Conservation (phyloP, 92 coral and sea anemone genomes). For the Zoanthus sansibaricus region DNA sequence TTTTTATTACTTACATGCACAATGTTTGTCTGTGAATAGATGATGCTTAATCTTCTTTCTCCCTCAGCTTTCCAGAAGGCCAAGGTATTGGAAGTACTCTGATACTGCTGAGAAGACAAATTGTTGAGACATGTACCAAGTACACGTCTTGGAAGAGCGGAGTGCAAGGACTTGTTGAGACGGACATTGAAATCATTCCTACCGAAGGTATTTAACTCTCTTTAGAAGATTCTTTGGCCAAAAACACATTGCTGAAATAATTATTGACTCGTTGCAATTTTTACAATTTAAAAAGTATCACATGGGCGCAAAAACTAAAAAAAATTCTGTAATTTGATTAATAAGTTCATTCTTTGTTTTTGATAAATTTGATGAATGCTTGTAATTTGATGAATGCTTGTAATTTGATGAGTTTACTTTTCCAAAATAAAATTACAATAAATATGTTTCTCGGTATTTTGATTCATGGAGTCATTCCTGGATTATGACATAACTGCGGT, state of each 20-base stretch:
- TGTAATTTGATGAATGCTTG: too few species aligned
- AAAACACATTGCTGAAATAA: not conserved
- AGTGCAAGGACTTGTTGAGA: not conserved
- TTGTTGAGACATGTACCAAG: slow-evolving; percentile 51
- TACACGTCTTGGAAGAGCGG: slow-evolving; percentile 49
- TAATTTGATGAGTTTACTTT: too few species aligned
- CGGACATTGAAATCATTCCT: slow-evolving; percentile 11
- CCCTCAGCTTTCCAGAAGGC: slow-evolving; percentile 50
- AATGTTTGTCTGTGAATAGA: too few species aligned
- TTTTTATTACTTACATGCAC: too few species aligned
- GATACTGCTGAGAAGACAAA: slow-evolving; percentile 49
- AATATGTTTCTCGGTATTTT: too few species aligned
- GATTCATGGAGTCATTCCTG: too few species aligned
- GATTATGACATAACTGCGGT: too few species aligned
- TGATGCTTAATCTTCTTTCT: not conserved
- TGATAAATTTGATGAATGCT: too few species aligned
- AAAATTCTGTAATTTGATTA: too few species aligned
- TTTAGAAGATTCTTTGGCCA: not conserved
- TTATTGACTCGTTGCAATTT: not conserved
- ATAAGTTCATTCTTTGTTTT: too few species aligned
- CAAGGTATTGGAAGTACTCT: slow-evolving; percentile 74
- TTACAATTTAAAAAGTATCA: not conserved
- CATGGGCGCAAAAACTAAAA: too few species aligned
- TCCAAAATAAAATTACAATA: too few species aligned
- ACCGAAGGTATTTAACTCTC: slow-evolving; percentile 45